phyloP scores from a whole-genome alignment of 2,113 vertebrate genomes.

The Pseudolaguvia tuberculata region DNA sequence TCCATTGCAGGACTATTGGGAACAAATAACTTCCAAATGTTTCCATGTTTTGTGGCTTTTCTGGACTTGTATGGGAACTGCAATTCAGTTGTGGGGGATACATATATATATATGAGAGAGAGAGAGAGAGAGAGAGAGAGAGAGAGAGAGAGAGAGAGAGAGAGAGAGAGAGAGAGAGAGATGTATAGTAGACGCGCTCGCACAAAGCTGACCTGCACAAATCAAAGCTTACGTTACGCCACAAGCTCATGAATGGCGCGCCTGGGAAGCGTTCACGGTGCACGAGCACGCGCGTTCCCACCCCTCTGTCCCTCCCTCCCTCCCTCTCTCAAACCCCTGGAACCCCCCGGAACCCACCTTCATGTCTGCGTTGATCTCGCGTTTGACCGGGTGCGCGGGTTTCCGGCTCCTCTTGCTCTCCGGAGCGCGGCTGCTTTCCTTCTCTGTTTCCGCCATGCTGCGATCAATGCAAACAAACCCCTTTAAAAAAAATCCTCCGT shows the following conservation, averaged over 20 bases:
- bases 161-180: no score
- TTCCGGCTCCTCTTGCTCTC: conserved; percentile 98
- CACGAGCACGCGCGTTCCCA: conserved; percentile 20
- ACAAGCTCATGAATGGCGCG: conserved; percentile 5
- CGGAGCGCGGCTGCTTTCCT: conserved; percentile 97
- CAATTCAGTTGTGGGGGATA: no score
- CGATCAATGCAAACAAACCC: conserved; percentile 50
- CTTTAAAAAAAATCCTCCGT: conserved; percentile 22
- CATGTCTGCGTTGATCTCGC: conserved; percentile 98
- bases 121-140: not conserved
- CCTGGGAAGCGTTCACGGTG: conserved; percentile 8
- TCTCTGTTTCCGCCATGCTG: conserved; percentile 99
- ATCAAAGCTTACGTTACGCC: conserved; percentile 6
- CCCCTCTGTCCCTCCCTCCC: not conserved
- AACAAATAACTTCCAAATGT: not conserved
- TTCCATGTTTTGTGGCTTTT: not conserved
- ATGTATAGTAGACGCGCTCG: not conserved
- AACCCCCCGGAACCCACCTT: conserved; percentile 77
- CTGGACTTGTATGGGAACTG: not conserved
- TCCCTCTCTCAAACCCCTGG: conserved; percentile 54
- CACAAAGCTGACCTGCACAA: conserved; percentile 15
- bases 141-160: conserved; percentile 3
- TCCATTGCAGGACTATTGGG: not conserved
- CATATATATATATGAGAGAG: no score
- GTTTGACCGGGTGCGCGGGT: conserved; percentile 93